Percentiles rank a stretch among this genome's conserved stretches.
phyloP scores from a whole-genome alignment of 2,888 invertebrate species.

The Aporophyla lueneburgensis region DNA sequence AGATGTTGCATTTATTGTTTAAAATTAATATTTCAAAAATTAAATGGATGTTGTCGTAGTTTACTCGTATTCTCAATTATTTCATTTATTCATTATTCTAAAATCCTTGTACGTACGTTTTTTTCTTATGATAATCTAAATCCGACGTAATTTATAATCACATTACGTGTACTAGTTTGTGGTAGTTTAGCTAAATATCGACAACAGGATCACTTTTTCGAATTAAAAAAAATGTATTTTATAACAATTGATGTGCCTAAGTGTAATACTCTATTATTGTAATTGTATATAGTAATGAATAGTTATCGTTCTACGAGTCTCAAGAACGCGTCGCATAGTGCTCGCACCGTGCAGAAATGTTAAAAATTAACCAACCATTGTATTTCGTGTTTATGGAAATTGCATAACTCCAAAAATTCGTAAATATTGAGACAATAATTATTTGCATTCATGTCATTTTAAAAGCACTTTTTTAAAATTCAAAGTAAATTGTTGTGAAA shows the following conservation, averaged over 20 bases:
- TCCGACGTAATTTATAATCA: slow-evolving; percentile 71
- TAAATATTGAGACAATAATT: slow-evolving; percentile 77
- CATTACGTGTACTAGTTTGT: slow-evolving; percentile 83
- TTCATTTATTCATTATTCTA: slow-evolving; percentile 62
- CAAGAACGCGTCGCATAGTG: slow-evolving; percentile 70
- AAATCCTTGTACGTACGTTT: slow-evolving; percentile 64
- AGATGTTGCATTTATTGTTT: slow-evolving; percentile 81
- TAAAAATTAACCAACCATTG: slow-evolving; percentile 65
- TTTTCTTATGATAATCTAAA: slow-evolving; percentile 67
- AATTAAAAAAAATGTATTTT: slow-evolving; percentile 89
- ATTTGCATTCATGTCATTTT: slow-evolving; percentile 51
- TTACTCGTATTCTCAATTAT: slow-evolving; percentile 71
- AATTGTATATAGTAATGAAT: slow-evolving; percentile 82
- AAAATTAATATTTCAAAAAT: slow-evolving; percentile 73
- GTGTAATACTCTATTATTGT: slow-evolving; percentile 88
- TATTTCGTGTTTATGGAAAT: slow-evolving; percentile 71
- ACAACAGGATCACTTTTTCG: slow-evolving; percentile 86
- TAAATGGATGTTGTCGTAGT: slow-evolving; percentile 84
- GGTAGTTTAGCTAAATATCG: slow-evolving; percentile 83
- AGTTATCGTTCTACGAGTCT: slow-evolving; percentile 79
- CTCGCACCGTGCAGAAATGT: slow-evolving; percentile 53
- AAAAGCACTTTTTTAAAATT: slow-evolving; percentile 57
- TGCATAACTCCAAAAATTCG: slow-evolving; percentile 71
- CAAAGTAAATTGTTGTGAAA: slow-evolving; percentile 52
- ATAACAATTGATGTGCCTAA: slow-evolving; percentile 92